These are phyloP conservation scores for Jaculus jaculus DNA, from an alignment of 2,113 vertebrate genomes.

Conservation along the genomic window DNA sequence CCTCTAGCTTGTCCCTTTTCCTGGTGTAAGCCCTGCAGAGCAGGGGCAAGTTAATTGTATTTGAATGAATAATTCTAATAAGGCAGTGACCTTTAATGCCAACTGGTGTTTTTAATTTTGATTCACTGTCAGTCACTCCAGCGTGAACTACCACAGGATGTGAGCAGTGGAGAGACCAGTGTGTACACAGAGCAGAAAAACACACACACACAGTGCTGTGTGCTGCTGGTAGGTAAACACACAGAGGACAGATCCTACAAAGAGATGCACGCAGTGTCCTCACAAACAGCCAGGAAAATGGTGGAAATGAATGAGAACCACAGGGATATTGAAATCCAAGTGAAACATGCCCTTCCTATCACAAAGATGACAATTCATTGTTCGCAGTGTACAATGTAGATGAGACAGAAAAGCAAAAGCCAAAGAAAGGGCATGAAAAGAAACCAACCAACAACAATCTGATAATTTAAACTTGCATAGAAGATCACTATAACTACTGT, in stretches of 20 bases:
- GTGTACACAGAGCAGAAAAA: slow-evolving; percentile 84
- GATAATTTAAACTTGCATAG: background rate
- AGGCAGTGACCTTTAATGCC: slow-evolving; percentile 87
- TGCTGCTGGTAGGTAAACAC: slow-evolving; percentile 79
- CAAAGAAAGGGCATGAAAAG: slow-evolving; percentile 48
- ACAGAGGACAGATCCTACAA: slow-evolving; percentile 80
- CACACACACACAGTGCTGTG: slow-evolving; percentile 82
- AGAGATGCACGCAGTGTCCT: slow-evolving; percentile 72
- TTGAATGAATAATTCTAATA: slow-evolving; percentile 88
- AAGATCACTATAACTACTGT: background rate
- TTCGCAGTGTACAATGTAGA: background rate
- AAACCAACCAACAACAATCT: background rate
- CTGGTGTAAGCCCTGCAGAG: slow-evolving; percentile 65
- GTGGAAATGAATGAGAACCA: slow-evolving; percentile 79
- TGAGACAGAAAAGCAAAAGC: background rate
- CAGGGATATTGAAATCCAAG: slow-evolving; percentile 65
- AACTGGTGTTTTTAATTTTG: slow-evolving; percentile 87
- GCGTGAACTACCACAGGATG: slow-evolving; percentile 79
- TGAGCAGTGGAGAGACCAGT: slow-evolving; percentile 79
- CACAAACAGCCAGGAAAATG: slow-evolving; percentile 75
- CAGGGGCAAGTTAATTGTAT: slow-evolving; percentile 82
- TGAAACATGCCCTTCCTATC: background rate
- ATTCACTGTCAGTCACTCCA: slow-evolving; percentile 84
- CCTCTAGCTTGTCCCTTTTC: slow-evolving; percentile 49
- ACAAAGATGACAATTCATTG: background rate